phyloP scores from a whole-genome alignment of 2,888 invertebrate genomes.

The Ellobium chinense region DNA sequence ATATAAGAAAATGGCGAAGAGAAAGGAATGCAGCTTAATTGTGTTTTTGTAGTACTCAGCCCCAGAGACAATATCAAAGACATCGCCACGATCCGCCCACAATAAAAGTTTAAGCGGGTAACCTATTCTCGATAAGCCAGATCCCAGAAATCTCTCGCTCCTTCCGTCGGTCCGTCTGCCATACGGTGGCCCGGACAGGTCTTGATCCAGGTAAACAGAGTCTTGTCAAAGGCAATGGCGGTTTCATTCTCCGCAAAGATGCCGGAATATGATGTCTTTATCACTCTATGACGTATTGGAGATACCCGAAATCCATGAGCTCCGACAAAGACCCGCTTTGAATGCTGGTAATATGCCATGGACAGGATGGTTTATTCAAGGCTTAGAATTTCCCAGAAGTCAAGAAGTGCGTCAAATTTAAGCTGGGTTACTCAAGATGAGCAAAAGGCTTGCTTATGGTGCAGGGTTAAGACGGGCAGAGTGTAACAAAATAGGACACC shows the following conservation, averaged over 20 bases:
- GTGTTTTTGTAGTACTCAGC: too few relatives aligned
- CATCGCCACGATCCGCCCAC: too few relatives aligned
- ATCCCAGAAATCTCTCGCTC: background rate
- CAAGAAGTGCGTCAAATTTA: too few relatives aligned
- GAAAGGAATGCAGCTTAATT: too few relatives aligned
- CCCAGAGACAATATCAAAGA: too few relatives aligned
- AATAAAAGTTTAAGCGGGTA: too few relatives aligned
- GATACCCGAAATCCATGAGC: background rate
- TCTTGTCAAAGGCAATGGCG: background rate
- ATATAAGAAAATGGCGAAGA: too few relatives aligned
- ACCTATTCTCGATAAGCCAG: background rate
- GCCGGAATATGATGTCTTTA: background rate
- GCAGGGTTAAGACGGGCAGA: too few relatives aligned
- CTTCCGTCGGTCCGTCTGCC: background rate
- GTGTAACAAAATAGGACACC: too few relatives aligned
- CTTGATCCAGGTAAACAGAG: background rate
- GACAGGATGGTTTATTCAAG: background rate
- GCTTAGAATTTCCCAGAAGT: too few relatives aligned
- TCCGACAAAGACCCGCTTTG: background rate
- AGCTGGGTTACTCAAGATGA: too few relatives aligned
- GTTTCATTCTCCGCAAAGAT: background rate
- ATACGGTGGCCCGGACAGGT: background rate
- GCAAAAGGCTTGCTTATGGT: too few relatives aligned
- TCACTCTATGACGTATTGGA: background rate
- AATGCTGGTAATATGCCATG: background rate